Evolutionary conservation across 2,797 vertebrate species (phyloP).

Genomic region (Crenichthys baileyi): DNA sequence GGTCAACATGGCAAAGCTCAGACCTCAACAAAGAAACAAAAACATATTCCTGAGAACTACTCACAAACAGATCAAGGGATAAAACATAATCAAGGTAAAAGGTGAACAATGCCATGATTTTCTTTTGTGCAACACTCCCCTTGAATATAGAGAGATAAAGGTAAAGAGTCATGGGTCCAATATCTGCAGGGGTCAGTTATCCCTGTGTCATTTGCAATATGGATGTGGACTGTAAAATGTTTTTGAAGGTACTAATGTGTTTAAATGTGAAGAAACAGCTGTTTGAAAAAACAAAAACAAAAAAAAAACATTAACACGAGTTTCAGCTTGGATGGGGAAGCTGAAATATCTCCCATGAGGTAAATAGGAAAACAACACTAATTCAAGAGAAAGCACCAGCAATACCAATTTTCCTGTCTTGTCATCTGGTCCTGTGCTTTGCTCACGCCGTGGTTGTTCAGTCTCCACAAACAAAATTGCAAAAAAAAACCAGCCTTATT

Average conservation of each 20-base stretch:
- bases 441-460: constrained; percentile 78
- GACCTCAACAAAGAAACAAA: constrained; percentile 32
- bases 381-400: constrained; percentile 57
- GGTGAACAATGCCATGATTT: constrained; percentile 32
- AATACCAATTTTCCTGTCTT: constrained; percentile 68
- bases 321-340: not conserved
- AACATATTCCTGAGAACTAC: constrained; percentile 17
- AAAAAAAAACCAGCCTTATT: constrained; percentile 80
- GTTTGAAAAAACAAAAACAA: constrained; percentile 2
- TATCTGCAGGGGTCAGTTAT: not conserved
- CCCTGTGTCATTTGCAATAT: constrained; percentile 2
- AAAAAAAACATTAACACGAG: not conserved
- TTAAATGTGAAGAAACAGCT: not conserved
- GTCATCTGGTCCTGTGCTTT: constrained; percentile 71
- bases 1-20: constrained; percentile 41
- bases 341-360: constrained; percentile 23
- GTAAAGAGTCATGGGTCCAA: constrained; percentile 5
- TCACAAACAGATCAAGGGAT: constrained; percentile 4
- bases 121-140: constrained; percentile 16
- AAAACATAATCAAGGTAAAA: constrained; percentile 34
- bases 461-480: constrained; percentile 79
- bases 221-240: not conserved
- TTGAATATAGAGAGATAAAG: not conserved
- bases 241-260: not conserved
- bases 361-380: constrained; percentile 50